Evolutionary conservation across 64 coral and sea anemone genomes (phyloP).

Genomic region (Montipora sp.): DNA sequence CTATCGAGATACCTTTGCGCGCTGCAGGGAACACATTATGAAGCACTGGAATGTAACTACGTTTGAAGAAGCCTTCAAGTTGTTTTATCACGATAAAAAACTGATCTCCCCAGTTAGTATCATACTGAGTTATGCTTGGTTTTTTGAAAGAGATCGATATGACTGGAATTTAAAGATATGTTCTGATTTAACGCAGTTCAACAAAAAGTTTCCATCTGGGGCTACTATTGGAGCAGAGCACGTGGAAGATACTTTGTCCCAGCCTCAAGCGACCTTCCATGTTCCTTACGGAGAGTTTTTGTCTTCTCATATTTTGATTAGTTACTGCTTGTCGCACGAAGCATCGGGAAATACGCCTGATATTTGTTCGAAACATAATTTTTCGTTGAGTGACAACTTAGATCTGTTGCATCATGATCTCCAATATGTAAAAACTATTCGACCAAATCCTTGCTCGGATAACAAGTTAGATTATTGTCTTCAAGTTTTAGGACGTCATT

Average conservation of each 20-base stretch:
- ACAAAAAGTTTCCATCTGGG: constrained; percentile 6
- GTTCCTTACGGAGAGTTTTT: background rate
- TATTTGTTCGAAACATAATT: background rate
- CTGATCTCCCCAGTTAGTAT: background rate
- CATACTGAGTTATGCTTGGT: constrained; percentile 15
- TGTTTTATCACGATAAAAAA: background rate
- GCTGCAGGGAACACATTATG: background rate
- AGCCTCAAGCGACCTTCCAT: constrained; percentile 35
- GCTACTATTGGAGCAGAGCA: constrained; percentile 4
- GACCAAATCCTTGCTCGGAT: background rate
- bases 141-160: constrained; percentile 37
- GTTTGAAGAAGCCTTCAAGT: constrained; percentile 35
- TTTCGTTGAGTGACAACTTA: background rate
- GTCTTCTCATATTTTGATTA: background rate
- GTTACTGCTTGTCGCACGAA: constrained; percentile 11
- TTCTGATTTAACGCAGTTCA: background rate
- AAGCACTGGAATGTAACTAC: constrained; percentile 3
- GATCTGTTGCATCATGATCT: constrained; percentile 12
- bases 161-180: constrained; percentile 48
- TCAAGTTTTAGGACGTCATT: constrained; percentile 19
- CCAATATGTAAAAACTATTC: background rate
- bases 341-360: background rate
- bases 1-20: too few species aligned
- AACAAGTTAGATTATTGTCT: constrained; percentile 3
- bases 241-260: background rate